Evolutionary conservation across 2,888 invertebrate genomes (phyloP).

Genomic region (Cantharis rufa): DNA sequence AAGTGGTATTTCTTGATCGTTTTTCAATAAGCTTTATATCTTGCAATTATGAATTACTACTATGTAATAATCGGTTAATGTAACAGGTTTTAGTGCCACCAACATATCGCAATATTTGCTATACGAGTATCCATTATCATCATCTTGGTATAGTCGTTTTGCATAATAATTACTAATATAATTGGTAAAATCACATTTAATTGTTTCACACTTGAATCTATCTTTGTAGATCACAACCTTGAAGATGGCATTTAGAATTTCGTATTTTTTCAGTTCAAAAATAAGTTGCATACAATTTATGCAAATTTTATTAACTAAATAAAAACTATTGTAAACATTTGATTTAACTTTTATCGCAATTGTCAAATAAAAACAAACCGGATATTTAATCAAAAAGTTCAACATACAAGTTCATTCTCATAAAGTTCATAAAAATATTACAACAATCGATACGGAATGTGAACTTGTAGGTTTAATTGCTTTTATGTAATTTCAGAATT

Average conservation of each 20-base stretch:
- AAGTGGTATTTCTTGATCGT: background rate
- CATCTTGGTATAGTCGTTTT: background rate
- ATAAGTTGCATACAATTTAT: background rate
- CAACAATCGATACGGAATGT: constrained; percentile 11
- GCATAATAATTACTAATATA: background rate
- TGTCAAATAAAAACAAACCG: background rate
- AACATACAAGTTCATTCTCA: constrained; percentile 15
- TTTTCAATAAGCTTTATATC: background rate
- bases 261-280: background rate
- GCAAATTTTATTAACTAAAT: background rate
- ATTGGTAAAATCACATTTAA: background rate
- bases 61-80: background rate
- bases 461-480: constrained; percentile 1
- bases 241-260: background rate
- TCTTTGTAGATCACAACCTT: background rate
- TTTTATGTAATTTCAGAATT: background rate
- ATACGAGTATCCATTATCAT: background rate
- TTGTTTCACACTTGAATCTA: background rate
- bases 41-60: background rate
- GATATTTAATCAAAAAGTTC: constrained; percentile 4
- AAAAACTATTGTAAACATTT: background rate
- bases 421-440: constrained; percentile 7
- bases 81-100: background rate
- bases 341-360: background rate
- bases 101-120: background rate